Evolutionary conservation across 2,888 invertebrate species (phyloP).

Genomic region (Syritta pipiens): DNA sequence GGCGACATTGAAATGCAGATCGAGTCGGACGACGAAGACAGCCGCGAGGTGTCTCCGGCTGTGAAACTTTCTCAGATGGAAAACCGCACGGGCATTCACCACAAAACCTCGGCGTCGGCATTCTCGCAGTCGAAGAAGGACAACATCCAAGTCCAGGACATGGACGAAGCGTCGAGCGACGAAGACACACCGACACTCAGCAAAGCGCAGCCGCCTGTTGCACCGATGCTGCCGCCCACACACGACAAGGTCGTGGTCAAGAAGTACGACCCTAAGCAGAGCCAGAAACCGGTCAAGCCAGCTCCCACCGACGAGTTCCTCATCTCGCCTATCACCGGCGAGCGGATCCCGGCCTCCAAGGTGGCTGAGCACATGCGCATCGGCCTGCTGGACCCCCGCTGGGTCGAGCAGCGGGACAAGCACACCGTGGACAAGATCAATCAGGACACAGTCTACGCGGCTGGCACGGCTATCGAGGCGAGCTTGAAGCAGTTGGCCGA

Average conservation of each 20-base stretch:
- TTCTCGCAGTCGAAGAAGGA: conserved; percentile 78
- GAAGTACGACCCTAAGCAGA: conserved; percentile 97
- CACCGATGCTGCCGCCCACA: conserved; percentile 89
- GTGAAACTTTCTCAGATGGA: conserved; percentile 85
- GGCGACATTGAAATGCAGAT: conserved; percentile 95
- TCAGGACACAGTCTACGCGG: conserved; percentile 84
- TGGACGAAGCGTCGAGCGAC: conserved; percentile 94
- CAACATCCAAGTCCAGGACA: conserved; percentile 88
- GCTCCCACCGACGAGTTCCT: conserved; percentile 91
- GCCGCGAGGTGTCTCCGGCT: conserved; percentile 77
- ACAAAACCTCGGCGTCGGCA: conserved; percentile 78
- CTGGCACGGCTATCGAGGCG: conserved; percentile 94
- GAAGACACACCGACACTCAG: conserved; percentile 81
- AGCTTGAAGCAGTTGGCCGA: conserved; percentile 97
- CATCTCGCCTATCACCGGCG: conserved; percentile 98
- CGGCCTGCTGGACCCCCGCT: conserved; percentile 96
- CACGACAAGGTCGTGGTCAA: conserved; percentile 97
- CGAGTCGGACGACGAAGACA: conserved; percentile 89
- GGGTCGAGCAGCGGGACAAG: conserved; percentile 98
- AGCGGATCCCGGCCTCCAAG: conserved; percentile 97
- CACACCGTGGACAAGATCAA: conserved; percentile 95
- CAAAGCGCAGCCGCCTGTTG: conserved; percentile 75
- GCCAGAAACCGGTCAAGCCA: conserved; percentile 82
- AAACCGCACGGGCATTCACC: conserved; percentile 80
- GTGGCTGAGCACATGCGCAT: conserved; percentile 99